Evolutionary conservation across 2,113 vertebrate genomes (phyloP), one percentile per base, ranked within the genome.

Genomic region (Erpornis zantholeuca): DNA sequence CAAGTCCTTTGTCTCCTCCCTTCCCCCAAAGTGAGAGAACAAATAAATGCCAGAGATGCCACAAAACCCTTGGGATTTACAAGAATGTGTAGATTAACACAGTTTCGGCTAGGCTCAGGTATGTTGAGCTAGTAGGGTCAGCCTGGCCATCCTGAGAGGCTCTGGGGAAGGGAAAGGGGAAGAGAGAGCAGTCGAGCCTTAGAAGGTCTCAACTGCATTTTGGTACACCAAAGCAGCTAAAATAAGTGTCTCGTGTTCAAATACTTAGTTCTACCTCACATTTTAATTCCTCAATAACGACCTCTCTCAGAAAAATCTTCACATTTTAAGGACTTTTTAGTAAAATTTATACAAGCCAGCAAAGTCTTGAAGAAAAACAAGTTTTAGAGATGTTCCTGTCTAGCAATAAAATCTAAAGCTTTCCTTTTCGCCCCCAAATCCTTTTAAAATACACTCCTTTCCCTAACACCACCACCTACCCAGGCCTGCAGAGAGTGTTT

Each of bases 41-140:
- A 96, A 97, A 96, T 84, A 94, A 94, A 97, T 97, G 90, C 96
- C 94, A 77, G 88, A 96, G 95, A 97, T 97, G 94, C 96, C 96
- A 96, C 84, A 88, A 91, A 93, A 18, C 94, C 94, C 79, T 82
- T 57, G 94, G 94, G 94, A 95, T 95, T 95, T 76, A 82, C 95
- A 96, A 91, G 95, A 97, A 97, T 94, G 93, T 68, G 72, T 82
- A 90, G 56, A 92, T 96, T 94, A 96, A 82, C 45, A 27, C 1
- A 75, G 76, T 63, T 94, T 83, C 33, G 53, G 53, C 73, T 75
- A 35, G 22, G 63, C 79, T 88, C 89, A 96, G 92, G 93, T 96
- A 90, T 45, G 29, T 14, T 27, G 24, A 21, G 33, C 49, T 54
- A 28, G 36, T 10, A 54, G 28, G 54, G 27, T 80, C 61, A 17